phyloP scores from a whole-genome alignment of 2,888 invertebrate species.

The Scaptomyza caliginosa region DNA sequence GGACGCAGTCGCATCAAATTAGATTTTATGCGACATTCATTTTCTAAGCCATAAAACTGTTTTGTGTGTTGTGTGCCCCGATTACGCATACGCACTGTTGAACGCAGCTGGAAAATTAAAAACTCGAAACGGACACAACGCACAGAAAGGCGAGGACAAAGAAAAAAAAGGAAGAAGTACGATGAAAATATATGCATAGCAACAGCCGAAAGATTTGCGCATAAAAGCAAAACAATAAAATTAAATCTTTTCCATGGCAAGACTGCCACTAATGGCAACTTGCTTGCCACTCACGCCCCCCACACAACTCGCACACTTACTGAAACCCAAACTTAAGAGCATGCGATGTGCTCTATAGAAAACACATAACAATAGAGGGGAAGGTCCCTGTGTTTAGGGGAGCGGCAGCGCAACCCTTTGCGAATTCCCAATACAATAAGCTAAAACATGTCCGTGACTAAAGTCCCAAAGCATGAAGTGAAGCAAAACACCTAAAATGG shows the following conservation, averaged over 20 bases:
- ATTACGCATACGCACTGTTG: constrained; percentile 79
- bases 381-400: constrained; percentile 1
- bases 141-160: too few species aligned
- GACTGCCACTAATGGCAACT: constrained; percentile 70
- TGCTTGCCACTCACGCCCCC: constrained; percentile 23
- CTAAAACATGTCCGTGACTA: constrained; percentile 58
- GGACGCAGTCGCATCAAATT: constrained; percentile 52
- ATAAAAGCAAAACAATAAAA: constrained; percentile 79
- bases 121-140: constrained; percentile 13
- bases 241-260: constrained; percentile 76
- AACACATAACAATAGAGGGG: constrained; percentile 63
- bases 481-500: constrained; percentile 65
- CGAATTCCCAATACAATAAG: constrained; percentile 73
- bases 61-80: constrained; percentile 34
- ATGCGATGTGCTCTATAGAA: constrained; percentile 58
- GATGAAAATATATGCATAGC: constrained; percentile 21
- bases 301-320: background rate
- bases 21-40: constrained; percentile 61
- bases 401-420: constrained; percentile 38
- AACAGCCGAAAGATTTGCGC: constrained; percentile 44
- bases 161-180: constrained; percentile 1
- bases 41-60: constrained; percentile 73
- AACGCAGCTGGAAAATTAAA: constrained; percentile 66
- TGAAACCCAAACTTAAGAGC: constrained; percentile 33
- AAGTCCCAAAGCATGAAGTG: constrained; percentile 60